These are phyloP conservation scores for Astreopora myriophthalma DNA, from an alignment of 64 coral and sea anemone genomes.

Conservation along the genomic window DNA sequence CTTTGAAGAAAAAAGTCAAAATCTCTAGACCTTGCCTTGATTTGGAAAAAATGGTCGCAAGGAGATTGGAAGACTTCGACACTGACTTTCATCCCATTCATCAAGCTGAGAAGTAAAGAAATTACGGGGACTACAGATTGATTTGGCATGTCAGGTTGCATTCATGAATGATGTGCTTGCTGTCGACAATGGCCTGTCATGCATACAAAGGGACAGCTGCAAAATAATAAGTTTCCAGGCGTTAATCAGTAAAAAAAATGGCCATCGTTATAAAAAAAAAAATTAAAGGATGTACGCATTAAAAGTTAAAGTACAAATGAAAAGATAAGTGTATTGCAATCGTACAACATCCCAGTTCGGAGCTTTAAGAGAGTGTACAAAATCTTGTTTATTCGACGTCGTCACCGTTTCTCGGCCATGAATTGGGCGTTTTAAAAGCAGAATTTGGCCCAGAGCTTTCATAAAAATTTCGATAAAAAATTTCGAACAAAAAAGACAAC, in stretches of 20 bases:
- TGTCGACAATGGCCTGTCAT: neutral
- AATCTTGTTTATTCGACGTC: too few relatives aligned
- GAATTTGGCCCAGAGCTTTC: neutral
- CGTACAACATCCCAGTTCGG: neutral
- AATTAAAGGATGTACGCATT: neutral
- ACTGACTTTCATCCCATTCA: constrained; percentile 49
- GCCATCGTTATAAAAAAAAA: neutral
- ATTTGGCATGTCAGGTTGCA: neutral
- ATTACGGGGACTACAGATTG: neutral
- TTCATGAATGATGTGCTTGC: neutral
- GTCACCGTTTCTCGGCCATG: neutral
- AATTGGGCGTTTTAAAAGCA: neutral
- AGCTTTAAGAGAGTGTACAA: too few relatives aligned
- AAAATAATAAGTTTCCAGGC: neutral
- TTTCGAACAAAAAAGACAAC: neutral
- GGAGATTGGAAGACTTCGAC: neutral
- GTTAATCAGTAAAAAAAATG: neutral
- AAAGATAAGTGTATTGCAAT: constrained; percentile 3
- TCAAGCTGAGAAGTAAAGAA: neutral
- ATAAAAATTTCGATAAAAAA: neutral
- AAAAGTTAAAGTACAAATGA: neutral
- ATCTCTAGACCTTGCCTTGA: constrained; percentile 20
- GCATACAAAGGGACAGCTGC: neutral
- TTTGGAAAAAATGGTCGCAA: constrained; percentile 29
- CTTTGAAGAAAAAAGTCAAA: constrained; percentile 37